Base-by-base conservation (phyloP, 1,140 invertebrate species). In the Lordiphosa collinella region DNA sequence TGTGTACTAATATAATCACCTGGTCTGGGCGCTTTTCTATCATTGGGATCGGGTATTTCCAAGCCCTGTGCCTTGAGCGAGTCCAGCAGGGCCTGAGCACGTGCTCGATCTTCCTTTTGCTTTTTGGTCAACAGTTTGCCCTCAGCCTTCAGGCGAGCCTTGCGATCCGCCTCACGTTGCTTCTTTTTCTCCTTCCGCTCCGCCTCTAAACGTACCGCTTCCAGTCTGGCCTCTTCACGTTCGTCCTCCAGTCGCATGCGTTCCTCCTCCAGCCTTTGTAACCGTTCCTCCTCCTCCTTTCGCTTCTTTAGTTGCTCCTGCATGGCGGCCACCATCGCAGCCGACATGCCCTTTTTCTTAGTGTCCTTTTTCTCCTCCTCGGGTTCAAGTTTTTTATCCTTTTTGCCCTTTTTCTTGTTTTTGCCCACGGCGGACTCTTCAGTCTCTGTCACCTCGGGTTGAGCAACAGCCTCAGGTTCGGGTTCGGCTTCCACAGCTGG, bases 121-220 rank as follows among this genome's bases (percentile, higher is more conserved):
- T 98, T 98, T 0, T 95, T 92, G 4, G 97, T 98, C 29, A 99
- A 89, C 14, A 98, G 90, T 91, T 98, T 99, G 1, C 98, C 98
- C 91, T 99, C 97, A 14, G 95, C 95, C 89, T 98, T 99, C 32
- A 98, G 89, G 82, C 96, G 92, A 87, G 98, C 96, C 89, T 96
- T 97, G 55, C 94, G 93, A 85, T 98, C 97, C 74, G 98, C 98
- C 90, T 99, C 97, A 85, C 97, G 98, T 73, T 96, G 93, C 86
- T 99, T 99, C 86, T 97, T 97, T 62, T 92, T 93, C 73, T 97
- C 95, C 87, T 97, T 98, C 49, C 92, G 92, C 89, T 97, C 97
- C 88, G 96, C 93, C 88, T 97, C 96, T 60, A 96, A 89, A 60
- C 93, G 92, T 32, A 95, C 86, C 57, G 95, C 93, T 90, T 96